Percentiles rank a stretch among this genome's conserved stretches.
phyloP scores from a whole-genome alignment of 2,888 invertebrate species.

The Pseudoips prasinana region DNA sequence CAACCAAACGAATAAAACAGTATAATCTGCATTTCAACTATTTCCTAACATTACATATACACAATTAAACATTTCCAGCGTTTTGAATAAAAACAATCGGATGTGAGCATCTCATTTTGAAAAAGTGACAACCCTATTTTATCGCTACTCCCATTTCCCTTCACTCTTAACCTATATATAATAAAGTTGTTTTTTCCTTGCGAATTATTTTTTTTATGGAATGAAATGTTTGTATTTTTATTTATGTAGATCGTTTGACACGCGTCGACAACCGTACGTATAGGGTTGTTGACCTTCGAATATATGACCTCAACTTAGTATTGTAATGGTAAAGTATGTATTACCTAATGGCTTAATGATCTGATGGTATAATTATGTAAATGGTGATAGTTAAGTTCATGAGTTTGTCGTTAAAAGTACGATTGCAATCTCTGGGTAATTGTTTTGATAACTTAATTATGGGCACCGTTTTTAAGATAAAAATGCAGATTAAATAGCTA shows the following conservation, averaged over 20 bases:
- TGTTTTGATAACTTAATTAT: background rate
- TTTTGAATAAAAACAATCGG: constrained; percentile 73
- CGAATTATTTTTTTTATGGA: constrained; percentile 7
- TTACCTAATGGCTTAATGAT: constrained; percentile 33
- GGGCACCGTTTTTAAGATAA: no score
- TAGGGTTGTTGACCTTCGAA: constrained; percentile 42
- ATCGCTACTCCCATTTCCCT: background rate
- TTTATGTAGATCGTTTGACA: constrained; percentile 55
- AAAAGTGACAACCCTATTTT: constrained; percentile 30
- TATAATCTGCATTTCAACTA: constrained; percentile 45
- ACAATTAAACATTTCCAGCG: constrained; percentile 73
- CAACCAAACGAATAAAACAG: constrained; percentile 34
- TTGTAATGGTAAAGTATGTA: constrained; percentile 32
- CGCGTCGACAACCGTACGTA: constrained; percentile 52
- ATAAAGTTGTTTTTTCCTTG: constrained; percentile 32
- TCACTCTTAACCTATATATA: background rate
- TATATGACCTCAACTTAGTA: constrained; percentile 48
- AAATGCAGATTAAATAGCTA: no score
- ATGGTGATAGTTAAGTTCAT: constrained; percentile 13
- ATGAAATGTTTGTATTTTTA: constrained; percentile 27
- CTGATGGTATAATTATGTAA: constrained; percentile 24
- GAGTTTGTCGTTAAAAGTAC: constrained; percentile 18
- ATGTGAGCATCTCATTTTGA: constrained; percentile 57
- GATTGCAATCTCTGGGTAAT: constrained; percentile 11
- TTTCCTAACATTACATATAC: constrained; percentile 53